A percentile compares a stretch with the other conserved stretches of the same genome.
These are phyloP conservation scores for Micrastur ruficollis DNA, from an alignment of 2,797 vertebrate species.

Conservation along the genomic window DNA sequence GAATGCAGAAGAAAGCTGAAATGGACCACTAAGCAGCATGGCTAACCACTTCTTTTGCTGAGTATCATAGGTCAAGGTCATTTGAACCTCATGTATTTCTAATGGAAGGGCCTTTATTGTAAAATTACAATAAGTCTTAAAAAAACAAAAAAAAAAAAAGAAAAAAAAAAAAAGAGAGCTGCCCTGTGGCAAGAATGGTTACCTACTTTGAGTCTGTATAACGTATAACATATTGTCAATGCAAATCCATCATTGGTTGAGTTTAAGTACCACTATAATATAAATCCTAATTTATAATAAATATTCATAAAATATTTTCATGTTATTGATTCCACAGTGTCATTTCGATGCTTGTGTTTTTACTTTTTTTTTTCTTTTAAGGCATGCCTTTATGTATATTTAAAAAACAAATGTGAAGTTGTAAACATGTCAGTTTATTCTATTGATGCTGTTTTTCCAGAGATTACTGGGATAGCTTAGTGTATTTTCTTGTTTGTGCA, in stretches of 20 bases:
- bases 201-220: not conserved
- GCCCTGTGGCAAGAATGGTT: not conserved
- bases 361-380: not conserved
- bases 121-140: not conserved
- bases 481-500: not conserved
- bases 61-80: not conserved
- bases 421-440: not conserved
- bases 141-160: not conserved
- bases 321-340: not conserved
- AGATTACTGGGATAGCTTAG: not conserved
- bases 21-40: not conserved
- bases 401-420: not conserved
- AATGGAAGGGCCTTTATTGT: not conserved
- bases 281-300: slow-evolving; percentile 21
- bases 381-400: not conserved
- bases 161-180: not conserved
- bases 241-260: not conserved
- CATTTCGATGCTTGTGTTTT: not conserved
- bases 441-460: not conserved
- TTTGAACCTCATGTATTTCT: not conserved
- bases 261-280: not conserved
- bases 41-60: not conserved
- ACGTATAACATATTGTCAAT: not conserved
- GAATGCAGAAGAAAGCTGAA: not conserved
- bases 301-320: not conserved